Base-by-base conservation (phyloP, 2,888 invertebrate species). In the Lochmaea crataegi region DNA sequence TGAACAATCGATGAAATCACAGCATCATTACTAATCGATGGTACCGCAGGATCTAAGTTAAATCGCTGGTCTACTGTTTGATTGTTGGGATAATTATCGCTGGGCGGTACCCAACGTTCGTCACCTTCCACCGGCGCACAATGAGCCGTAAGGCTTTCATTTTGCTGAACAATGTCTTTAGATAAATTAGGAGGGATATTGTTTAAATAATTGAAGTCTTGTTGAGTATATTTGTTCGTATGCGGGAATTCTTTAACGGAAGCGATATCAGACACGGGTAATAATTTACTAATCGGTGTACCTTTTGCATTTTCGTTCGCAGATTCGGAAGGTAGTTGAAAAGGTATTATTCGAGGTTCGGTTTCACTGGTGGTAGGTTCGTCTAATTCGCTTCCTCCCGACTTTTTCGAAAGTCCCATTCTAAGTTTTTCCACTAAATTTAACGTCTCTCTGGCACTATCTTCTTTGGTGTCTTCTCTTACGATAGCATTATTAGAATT, bases 371-470 rank as follows among this genome's bases (percentile, higher is more conserved):
- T 91, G 11, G 82, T 80, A 10, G 82, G 78, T 74, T 87, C 87
- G 61, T 86, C 86, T 4, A 83, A 80, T 65, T 87, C 87, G 65
- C 83, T 83, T 64, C 83, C 82, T 1, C 78, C 89, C 18, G 91
- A 90, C 85, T 92, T 93, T 83, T 93, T 92, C 45, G 89, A 90
- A 80, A 94, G 88, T 82, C 92, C 92, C 90, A 92, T 90, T 65
- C 96, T 89, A 18, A 96, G 87, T 82, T 96, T 94, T 83, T 96
- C 94, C 5, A 96, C 94, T 41, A 96, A 88, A 87, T 95, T 93
- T 74, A 94, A 87, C 0, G 96, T 96, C 84, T 95, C 96, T 76
- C 94, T 90, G 0, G 94, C 94, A 80, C 94, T 94, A 81, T 94
- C 94, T 84, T 96, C 96, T 83, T 94, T 94, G 2, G 93, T 91